phyloP scores from a whole-genome alignment of 2,113 vertebrate genomes.

The Python bivittatus region DNA sequence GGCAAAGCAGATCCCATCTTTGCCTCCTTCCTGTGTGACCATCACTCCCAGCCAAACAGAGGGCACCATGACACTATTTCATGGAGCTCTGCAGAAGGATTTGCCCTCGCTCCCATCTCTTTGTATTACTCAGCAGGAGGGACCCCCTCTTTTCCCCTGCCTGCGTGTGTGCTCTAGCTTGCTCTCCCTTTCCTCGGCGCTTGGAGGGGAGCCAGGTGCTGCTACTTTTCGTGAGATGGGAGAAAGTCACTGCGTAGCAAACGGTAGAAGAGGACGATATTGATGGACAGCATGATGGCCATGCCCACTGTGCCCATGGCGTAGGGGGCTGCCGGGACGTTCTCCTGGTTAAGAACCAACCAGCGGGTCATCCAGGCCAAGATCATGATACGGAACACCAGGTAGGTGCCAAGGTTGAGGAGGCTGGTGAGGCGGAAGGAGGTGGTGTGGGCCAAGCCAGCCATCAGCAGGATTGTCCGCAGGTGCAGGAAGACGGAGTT shows the following conservation, averaged over 20 bases:
- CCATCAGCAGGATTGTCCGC: conserved; percentile 85
- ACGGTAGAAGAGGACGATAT: conserved; percentile 80
- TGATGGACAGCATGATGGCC: conserved; percentile 86
- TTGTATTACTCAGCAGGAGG: no score
- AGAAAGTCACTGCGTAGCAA: conserved; percentile 86
- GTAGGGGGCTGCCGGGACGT: conserved; percentile 77
- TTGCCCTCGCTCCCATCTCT: background rate
- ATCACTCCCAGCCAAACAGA: background rate
- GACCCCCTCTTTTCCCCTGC: accelerated
- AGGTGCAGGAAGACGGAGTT: conserved; percentile 92
- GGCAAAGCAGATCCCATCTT: background rate
- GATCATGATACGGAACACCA: conserved; percentile 87
- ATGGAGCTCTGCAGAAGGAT: background rate
- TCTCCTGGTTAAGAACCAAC: conserved; percentile 83
- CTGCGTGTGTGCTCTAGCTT: background rate
- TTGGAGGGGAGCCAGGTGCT: conserved; percentile 81
- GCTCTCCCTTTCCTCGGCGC: conserved; percentile 72
- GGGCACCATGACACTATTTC: background rate
- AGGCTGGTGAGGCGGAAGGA: conserved; percentile 86
- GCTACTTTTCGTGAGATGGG: conserved; percentile 20
- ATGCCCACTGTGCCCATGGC: conserved; percentile 83
- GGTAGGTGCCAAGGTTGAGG: conserved; percentile 86
- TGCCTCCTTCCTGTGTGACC: background rate
- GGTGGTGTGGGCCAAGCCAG: conserved; percentile 66
- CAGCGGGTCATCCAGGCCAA: conserved; percentile 93